Evolutionary conservation across 2,888 invertebrate species (phyloP).

Genomic region (Diplolepis rosae): DNA sequence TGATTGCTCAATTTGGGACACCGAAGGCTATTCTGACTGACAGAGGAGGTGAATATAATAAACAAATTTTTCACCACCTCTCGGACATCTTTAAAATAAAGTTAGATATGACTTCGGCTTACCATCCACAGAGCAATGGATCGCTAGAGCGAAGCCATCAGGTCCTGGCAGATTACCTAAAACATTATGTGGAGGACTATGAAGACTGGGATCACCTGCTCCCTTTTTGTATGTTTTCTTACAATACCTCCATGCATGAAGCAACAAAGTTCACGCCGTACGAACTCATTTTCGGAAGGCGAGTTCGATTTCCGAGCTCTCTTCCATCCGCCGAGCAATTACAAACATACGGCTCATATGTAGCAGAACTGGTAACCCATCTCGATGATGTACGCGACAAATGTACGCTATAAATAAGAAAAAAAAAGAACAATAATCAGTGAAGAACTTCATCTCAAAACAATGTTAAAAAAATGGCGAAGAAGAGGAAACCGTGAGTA

Average conservation of each 20-base stretch:
- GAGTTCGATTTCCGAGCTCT: conserved; percentile 2
- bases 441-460: too few relatives aligned
- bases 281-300: conserved; percentile 42
- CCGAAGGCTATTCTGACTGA: too few relatives aligned
- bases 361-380: too few relatives aligned
- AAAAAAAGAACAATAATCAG: too few relatives aligned
- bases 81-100: conserved; percentile 45
- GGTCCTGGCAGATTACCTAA: conserved; percentile 44
- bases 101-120: too few relatives aligned
- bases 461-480: too few relatives aligned
- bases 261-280: conserved; percentile 41
- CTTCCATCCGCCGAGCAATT: background rate
- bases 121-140: conserved; percentile 45
- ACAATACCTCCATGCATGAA: conserved; percentile 42
- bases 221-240: conserved; percentile 39
- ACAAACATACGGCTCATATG: too few relatives aligned
- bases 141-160: conserved; percentile 47
- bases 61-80: conserved; percentile 40
- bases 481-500: too few relatives aligned
- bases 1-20: conserved; percentile 45
- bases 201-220: conserved; percentile 47
- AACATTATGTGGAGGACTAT: conserved; percentile 37
- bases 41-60: conserved; percentile 49
- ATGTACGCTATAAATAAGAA: too few relatives aligned
- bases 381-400: too few relatives aligned